Evolutionary conservation across 2,797 vertebrate species (phyloP).

Genomic region (Tapirus indicus): DNA sequence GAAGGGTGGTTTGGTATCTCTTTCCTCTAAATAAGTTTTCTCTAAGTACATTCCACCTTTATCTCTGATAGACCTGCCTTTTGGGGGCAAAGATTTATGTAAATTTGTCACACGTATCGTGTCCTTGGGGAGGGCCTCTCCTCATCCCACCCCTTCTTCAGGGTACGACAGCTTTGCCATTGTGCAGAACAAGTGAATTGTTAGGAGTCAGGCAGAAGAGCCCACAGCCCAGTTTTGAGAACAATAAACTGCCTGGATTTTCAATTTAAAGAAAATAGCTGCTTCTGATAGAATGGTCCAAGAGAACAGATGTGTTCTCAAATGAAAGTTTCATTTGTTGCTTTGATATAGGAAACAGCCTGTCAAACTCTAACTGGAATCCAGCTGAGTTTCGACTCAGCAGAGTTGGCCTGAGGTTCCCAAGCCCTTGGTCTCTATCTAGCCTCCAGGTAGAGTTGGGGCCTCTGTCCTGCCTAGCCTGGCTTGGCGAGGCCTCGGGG

Average conservation of each 20-base stretch:
- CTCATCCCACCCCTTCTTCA: neutral
- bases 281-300: neutral
- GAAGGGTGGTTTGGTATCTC: neutral
- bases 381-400: neutral
- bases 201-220: slow-evolving; percentile 2
- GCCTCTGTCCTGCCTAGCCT: neutral
- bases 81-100: slow-evolving; percentile 24
- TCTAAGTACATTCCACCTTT: slow-evolving; percentile 40
- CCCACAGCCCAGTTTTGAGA: slow-evolving; percentile 44
- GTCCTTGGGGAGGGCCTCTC: neutral
- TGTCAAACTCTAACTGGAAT: neutral
- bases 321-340: slow-evolving; percentile 18
- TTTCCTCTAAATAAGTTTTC: slow-evolving; percentile 49
- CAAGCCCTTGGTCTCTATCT: neutral
- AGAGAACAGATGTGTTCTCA: neutral
- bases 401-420: neutral
- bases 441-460: neutral
- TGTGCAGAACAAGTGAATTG: neutral
- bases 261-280: slow-evolving; percentile 68
- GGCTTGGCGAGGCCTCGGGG: neutral
- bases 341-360: slow-evolving; percentile 16
- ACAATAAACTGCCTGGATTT: slow-evolving; percentile 56
- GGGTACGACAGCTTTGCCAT: neutral
- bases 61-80: neutral
- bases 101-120: neutral